These are phyloP conservation scores for Schrankia costaestrigalis DNA, from an alignment of 2,888 invertebrate species.

Conservation along the genomic window DNA sequence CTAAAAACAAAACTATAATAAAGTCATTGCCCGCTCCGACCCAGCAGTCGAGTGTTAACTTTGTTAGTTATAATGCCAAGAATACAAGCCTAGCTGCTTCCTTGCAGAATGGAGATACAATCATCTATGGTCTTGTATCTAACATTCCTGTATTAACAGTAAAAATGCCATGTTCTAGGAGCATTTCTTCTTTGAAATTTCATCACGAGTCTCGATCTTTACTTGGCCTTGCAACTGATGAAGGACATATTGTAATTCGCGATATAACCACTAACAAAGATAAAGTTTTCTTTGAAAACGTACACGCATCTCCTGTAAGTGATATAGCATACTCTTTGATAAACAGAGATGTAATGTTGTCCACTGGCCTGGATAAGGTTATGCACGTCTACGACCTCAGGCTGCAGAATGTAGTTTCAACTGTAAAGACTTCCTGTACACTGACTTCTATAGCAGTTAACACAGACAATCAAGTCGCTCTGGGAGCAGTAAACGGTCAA, in stretches of 20 bases:
- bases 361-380: constrained; percentile 79
- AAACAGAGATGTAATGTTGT: constrained; percentile 77
- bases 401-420: constrained; percentile 67
- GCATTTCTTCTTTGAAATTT: constrained; percentile 72
- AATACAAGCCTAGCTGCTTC: constrained; percentile 72
- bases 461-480: constrained; percentile 71
- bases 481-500: constrained; percentile 79
- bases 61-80: constrained; percentile 70
- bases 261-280: constrained; percentile 73
- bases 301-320: constrained; percentile 81
- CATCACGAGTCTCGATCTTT: constrained; percentile 70
- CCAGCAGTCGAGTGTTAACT: constrained; percentile 61
- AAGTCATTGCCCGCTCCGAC: constrained; percentile 69
- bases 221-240: constrained; percentile 74
- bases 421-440: constrained; percentile 59
- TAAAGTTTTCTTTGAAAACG: constrained; percentile 68
- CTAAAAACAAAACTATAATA: constrained; percentile 66
- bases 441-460: constrained; percentile 68
- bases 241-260: constrained; percentile 68
- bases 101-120: constrained; percentile 73
- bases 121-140: constrained; percentile 72
- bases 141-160: constrained; percentile 70
- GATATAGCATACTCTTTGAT: constrained; percentile 78
- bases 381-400: constrained; percentile 80
- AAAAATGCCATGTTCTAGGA: constrained; percentile 63